Evolutionary conservation across 1,140 invertebrate species (phyloP).

Genomic region (Micrasema minimum): DNA sequence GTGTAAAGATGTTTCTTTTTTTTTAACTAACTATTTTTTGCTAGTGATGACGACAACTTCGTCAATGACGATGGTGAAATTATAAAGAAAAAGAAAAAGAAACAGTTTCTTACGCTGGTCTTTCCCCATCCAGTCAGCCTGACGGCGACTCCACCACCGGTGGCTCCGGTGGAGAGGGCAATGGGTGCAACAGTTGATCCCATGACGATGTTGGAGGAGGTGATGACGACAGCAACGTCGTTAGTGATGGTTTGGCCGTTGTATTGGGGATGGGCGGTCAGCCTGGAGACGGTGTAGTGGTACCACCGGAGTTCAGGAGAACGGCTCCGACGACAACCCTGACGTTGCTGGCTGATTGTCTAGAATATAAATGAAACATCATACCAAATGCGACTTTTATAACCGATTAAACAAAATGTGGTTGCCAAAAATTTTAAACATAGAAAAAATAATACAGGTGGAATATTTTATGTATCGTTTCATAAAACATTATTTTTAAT

Average conservation of each 20-base stretch:
- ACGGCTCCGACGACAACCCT: conserved; percentile 66
- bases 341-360: conserved; percentile 55
- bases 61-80: too few species aligned
- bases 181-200: conserved; percentile 60
- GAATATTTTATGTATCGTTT: too few species aligned
- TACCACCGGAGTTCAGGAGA: conserved; percentile 63
- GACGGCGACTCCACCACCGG: conserved; percentile 55
- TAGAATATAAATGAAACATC: conserved; percentile 50
- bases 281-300: conserved; percentile 60
- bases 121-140: conserved; percentile 67
- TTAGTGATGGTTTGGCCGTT: conserved; percentile 58
- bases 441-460: too few species aligned
- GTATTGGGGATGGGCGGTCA: conserved; percentile 66
- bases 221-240: conserved; percentile 67
- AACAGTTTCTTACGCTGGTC: conserved; percentile 59
- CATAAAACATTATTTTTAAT: too few species aligned
- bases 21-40: too few species aligned
- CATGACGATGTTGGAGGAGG: conserved; percentile 62
- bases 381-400: neutral
- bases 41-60: too few species aligned
- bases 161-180: conserved; percentile 54
- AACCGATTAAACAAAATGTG: conserved; percentile 5
- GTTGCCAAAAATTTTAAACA: too few species aligned
- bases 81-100: too few species aligned
- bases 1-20: too few species aligned